These are phyloP conservation scores for Protosalanx chinensis DNA, from an alignment of 2,797 vertebrate genomes.

Conservation along the genomic window DNA sequence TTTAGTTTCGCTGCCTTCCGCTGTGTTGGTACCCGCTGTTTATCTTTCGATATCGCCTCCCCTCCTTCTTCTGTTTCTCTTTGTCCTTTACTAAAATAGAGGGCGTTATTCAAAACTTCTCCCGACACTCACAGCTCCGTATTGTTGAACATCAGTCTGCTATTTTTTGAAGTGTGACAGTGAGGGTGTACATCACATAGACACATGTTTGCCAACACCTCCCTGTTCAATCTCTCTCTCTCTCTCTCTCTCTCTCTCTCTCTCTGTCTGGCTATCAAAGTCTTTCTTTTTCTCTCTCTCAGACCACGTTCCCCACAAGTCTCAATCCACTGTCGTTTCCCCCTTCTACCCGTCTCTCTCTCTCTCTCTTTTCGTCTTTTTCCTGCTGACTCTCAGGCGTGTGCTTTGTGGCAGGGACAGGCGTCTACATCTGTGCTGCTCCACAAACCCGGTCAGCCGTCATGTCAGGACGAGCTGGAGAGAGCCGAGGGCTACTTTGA, in stretches of 20 bases:
- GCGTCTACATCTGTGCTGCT: too few species aligned
- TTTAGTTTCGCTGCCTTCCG: neutral
- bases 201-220: too few species aligned
- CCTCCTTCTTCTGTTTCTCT: neutral
- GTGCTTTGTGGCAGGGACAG: too few species aligned
- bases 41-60: neutral
- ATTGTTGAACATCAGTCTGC: neutral
- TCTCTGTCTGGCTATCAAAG: too few species aligned
- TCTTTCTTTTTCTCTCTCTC: neutral
- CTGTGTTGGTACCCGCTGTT: neutral
- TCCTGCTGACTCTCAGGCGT: neutral
- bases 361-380: neutral
- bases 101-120: neutral
- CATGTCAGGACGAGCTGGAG: too few species aligned
- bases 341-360: neutral
- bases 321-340: too few species aligned
- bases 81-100: neutral
- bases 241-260: too few species aligned
- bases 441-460: too few species aligned
- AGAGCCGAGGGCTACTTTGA: too few species aligned
- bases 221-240: neutral
- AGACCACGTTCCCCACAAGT: neutral
- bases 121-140: neutral
- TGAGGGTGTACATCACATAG: neutral
- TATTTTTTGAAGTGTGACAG: neutral